A percentile compares a stretch with the other conserved stretches of the same genome.
phyloP scores from a whole-genome alignment of 1,140 invertebrate species.

The Cotesia vestalis region DNA sequence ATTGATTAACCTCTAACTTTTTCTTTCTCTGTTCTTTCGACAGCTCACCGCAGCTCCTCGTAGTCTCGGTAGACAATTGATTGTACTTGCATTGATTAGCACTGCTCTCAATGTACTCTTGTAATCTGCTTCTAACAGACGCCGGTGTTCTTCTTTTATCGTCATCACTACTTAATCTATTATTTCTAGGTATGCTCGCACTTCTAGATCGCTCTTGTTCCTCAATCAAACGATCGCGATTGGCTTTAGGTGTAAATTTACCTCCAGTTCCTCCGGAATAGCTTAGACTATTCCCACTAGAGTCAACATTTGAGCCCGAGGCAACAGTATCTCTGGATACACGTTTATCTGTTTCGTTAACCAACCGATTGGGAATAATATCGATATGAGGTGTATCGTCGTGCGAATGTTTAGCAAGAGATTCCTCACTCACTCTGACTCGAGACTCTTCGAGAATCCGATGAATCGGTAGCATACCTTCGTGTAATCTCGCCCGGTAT shows the following conservation, averaged over 20 bases:
- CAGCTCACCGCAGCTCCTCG: slow-evolving; percentile 23
- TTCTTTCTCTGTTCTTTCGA: slow-evolving; percentile 28
- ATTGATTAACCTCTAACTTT: slow-evolving; percentile 12
- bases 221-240: slow-evolving; percentile 39
- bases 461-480: slow-evolving; percentile 59
- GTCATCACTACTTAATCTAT: slow-evolving; percentile 6
- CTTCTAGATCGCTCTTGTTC: slow-evolving; percentile 38
- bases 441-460: slow-evolving; percentile 59
- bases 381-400: slow-evolving; percentile 46
- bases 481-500: slow-evolving; percentile 53
- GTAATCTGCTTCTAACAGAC: slow-evolving; percentile 34
- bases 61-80: slow-evolving; percentile 12
- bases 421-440: slow-evolving; percentile 57
- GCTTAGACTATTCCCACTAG: not conserved
- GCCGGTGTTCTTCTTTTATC: slow-evolving; percentile 36
- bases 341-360: slow-evolving; percentile 34
- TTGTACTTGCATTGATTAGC: slow-evolving; percentile 7
- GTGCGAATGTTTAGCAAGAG: slow-evolving; percentile 43
- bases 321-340: slow-evolving; percentile 4
- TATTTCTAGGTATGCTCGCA: slow-evolving; percentile 26
- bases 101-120: slow-evolving; percentile 33
- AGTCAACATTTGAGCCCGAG: not conserved
- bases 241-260: slow-evolving; percentile 42
- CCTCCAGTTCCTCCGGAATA: slow-evolving; percentile 30
- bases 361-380: slow-evolving; percentile 50